Base-by-base conservation (phyloP, 2,113 vertebrate genomes). In the Spea bombifrons region DNA sequence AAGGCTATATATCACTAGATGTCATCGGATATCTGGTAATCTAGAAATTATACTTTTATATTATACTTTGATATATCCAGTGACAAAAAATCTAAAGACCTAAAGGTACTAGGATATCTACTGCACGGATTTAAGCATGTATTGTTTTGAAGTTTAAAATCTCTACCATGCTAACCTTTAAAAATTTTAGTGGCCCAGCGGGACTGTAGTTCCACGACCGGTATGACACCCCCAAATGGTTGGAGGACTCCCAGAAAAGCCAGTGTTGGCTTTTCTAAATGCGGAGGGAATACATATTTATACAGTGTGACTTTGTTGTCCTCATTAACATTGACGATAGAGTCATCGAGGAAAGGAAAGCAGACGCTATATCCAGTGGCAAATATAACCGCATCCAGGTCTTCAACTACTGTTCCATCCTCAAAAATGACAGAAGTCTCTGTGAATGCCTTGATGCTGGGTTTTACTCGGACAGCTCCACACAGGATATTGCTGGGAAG, bases 141-240 rank as follows among this genome's bases (percentile, higher is more conserved):
- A 10, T 53, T 7, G 50, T 53, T 53, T 53, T 53, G 1, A 53
- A 1, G 50, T 53, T 53, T 53, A 53, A 1, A 10, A 8, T 59
- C 9, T 59, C 9, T 4, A 12, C 4, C 10, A 5, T 2, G 52
- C 83, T 85, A 86, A 96, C 95, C 94, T 83, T 90, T 83, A 82
- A 96, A 93, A 64, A 94, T 89, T 81, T 88, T 88, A 0, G 90
- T 89, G 9, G 86, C 93, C 95, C 95, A 97, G 7, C 92, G 91
- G 3, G 91, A 94, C 84, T 96, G 95, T 82, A 97, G 88, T 84
- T 97, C 95, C 46, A 85, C 85, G 0, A 84, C 66, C 12, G 94
- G 90, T 81, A 94, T 90, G 43, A 93, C 84, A 17, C 94, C 85
- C 52, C 93, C 95, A 2, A 86, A 86, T 0, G 88, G 69, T 74